These are phyloP conservation scores for Lepetodrilus schrolli DNA, from an alignment of 2,888 invertebrate species.

Conservation along the genomic window DNA sequence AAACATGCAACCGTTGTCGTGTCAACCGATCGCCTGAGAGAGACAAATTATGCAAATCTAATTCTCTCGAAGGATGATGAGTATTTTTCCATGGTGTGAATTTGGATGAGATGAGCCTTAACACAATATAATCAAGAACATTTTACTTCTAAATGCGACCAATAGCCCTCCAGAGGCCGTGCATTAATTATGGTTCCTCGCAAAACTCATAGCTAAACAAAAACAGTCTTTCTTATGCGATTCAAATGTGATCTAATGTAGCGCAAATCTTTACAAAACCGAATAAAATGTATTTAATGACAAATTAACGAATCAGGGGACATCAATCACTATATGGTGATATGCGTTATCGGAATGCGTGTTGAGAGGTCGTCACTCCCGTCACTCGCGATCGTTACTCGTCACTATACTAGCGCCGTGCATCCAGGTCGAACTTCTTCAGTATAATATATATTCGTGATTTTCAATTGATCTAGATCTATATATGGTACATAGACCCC, in stretches of 20 bases:
- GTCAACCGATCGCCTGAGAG: not conserved
- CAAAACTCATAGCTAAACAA: slow-evolving; percentile 14
- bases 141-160: slow-evolving; percentile 7
- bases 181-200: not conserved
- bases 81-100: not conserved
- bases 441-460: no score
- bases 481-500: no score
- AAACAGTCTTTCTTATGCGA: slow-evolving; percentile 15
- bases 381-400: no score
- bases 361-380: no score
- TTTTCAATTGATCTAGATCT: no score
- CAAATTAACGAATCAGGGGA: slow-evolving; percentile 10
- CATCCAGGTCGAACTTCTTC: no score
- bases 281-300: slow-evolving; percentile 20
- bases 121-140: not conserved
- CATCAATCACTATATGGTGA: slow-evolving; percentile 25
- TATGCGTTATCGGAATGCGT: no score
- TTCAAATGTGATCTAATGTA: slow-evolving; percentile 20
- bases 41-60: slow-evolving; percentile 12
- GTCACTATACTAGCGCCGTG: no score
- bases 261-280: slow-evolving; percentile 25
- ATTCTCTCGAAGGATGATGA: slow-evolving; percentile 2
- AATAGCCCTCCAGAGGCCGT: not conserved
- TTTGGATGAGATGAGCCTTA: not conserved
- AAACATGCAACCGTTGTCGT: not conserved